Evolutionary conservation across 2,888 invertebrate genomes (phyloP).

Genomic region (Troglohyphantes excavatus): DNA sequence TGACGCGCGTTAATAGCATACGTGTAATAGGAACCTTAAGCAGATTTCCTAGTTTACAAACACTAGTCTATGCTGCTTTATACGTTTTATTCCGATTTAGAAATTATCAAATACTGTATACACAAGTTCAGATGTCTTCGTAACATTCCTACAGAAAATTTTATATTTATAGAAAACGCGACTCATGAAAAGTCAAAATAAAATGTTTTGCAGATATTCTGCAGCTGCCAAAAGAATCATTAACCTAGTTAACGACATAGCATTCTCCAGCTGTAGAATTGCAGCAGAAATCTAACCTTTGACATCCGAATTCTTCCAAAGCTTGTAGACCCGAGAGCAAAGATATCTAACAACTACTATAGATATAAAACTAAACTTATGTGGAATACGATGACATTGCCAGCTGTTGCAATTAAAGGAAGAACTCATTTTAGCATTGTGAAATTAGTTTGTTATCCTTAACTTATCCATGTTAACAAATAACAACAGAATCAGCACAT

Average conservation of each 20-base stretch:
- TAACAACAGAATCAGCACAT: too few species aligned
- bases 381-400: neutral
- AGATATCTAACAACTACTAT: neutral
- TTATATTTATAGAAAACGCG: neutral
- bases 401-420: slow-evolving; percentile 9
- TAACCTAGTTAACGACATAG: slow-evolving; percentile 40
- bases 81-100: too few species aligned
- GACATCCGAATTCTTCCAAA: slow-evolving; percentile 1
- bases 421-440: too few species aligned
- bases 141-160: too few species aligned
- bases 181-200: neutral
- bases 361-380: neutral
- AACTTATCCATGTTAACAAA: too few species aligned
- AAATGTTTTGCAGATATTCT: slow-evolving; percentile 49
- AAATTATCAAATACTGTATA: too few species aligned
- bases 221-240: slow-evolving; percentile 51
- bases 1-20: too few species aligned
- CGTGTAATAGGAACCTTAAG: too few species aligned
- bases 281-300: slow-evolving; percentile 8
- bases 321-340: neutral
- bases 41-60: too few species aligned
- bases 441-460: too few species aligned
- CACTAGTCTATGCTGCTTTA: too few species aligned
- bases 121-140: too few species aligned
- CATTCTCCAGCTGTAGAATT: slow-evolving; percentile 49